Evolutionary conservation across 1,140 invertebrate genomes (phyloP).

Genomic region (Akabosia matsudoensis): DNA sequence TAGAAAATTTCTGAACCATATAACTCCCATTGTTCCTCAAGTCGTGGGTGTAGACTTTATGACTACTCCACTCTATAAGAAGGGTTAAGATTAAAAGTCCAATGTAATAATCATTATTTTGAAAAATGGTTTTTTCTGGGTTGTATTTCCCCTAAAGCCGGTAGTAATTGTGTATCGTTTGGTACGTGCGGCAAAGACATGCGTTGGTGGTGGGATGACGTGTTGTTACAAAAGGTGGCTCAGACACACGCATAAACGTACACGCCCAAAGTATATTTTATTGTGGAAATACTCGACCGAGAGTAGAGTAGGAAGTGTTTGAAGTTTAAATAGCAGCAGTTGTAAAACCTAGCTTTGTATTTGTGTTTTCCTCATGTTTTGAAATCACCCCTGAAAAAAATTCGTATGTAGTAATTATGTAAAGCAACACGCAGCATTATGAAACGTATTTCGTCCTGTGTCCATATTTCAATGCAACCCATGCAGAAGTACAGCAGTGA

Average conservation of each 20-base stretch:
- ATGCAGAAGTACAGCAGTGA: no score
- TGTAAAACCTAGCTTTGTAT: no score
- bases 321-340: no score
- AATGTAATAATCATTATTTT: conserved; percentile 5
- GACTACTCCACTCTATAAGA: not conserved
- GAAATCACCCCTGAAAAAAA: no score
- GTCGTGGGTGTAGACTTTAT: not conserved
- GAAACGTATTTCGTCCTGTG: no score
- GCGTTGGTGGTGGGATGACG: not conserved
- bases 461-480: no score
- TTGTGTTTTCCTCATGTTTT: no score
- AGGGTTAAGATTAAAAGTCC: conserved; percentile 20
- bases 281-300: no score
- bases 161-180: not conserved
- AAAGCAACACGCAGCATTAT: no score
- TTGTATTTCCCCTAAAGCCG: not conserved
- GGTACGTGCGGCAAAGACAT: not conserved
- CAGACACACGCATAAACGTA: not conserved
- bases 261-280: not conserved
- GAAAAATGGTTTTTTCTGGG: conserved; percentile 12
- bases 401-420: no score
- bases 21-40: not conserved
- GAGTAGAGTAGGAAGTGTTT: not conserved
- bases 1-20: no score
- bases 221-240: not conserved